Conservation (phyloP, 35 echinoderm and acorn worm genomes). For the Chiridota heheva region DNA sequence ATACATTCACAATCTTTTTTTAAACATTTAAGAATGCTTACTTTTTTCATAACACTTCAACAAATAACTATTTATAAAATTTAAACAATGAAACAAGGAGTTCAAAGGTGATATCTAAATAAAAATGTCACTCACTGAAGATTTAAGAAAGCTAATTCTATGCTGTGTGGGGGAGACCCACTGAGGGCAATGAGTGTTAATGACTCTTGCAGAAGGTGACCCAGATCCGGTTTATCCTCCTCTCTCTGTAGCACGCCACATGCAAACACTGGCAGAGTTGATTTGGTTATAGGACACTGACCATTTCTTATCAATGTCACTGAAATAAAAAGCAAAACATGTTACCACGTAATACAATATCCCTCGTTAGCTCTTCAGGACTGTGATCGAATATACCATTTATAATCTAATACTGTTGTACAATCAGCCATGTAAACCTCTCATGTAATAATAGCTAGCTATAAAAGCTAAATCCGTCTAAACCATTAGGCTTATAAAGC, state of each 20-base stretch:
- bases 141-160: slow-evolving; percentile 75
- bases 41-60: too few relatives aligned
- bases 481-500: too few relatives aligned
- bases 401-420: too few relatives aligned
- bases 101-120: too few relatives aligned
- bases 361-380: too few relatives aligned
- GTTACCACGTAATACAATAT: not conserved
- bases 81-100: too few relatives aligned
- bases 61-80: too few relatives aligned
- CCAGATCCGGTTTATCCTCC: slow-evolving; percentile 72
- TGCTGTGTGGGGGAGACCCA: slow-evolving; percentile 74
- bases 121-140: slow-evolving; percentile 84
- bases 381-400: too few relatives aligned
- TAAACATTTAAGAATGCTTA: too few relatives aligned
- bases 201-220: slow-evolving; percentile 77
- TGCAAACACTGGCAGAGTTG: slow-evolving; percentile 79
- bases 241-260: slow-evolving; percentile 70
- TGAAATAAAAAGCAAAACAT: slow-evolving; percentile 1
- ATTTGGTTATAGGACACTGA: slow-evolving; percentile 72
- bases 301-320: slow-evolving; percentile 55
- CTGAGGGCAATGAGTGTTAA: slow-evolving; percentile 68
- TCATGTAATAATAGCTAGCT: not conserved
- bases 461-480: too few relatives aligned
- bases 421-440: too few relatives aligned
- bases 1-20: too few relatives aligned